These are phyloP conservation scores for Aptenodytes forsteri DNA, from an alignment of 2,113 vertebrate species.

Conservation along the genomic window DNA sequence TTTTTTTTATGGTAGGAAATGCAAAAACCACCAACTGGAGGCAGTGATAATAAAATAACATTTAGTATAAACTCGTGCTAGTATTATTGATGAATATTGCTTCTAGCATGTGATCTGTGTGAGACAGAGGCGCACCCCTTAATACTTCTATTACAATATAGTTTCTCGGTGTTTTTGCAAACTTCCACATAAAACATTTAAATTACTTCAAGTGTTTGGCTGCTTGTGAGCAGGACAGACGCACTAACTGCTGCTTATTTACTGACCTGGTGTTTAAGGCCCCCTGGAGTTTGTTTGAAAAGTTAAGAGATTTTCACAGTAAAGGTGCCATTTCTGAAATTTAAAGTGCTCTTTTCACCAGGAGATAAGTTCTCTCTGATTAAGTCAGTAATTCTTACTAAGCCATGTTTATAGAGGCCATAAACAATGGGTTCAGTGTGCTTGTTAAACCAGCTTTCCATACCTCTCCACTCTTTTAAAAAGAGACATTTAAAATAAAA, in stretches of 20 bases:
- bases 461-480: conserved; percentile 78
- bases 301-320: conserved; percentile 82
- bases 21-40: neutral
- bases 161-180: conserved; percentile 38
- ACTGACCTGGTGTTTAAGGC: conserved; percentile 78
- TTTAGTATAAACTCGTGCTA: neutral
- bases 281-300: conserved; percentile 81
- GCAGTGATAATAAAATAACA: neutral
- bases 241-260: conserved; percentile 64
- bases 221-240: conserved; percentile 51
- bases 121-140: neutral
- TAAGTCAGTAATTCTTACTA: conserved; percentile 84
- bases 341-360: conserved; percentile 80
- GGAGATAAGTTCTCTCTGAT: conserved; percentile 82
- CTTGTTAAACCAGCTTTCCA: conserved; percentile 82
- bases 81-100: neutral
- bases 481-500: conserved; percentile 81
- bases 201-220: conserved; percentile 15
- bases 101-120: neutral
- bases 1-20: neutral
- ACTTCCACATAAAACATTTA: conserved; percentile 46
- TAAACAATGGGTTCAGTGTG: conserved; percentile 82
- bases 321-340: conserved; percentile 81
- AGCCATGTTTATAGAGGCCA: conserved; percentile 82
- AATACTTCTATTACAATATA: neutral